Percentiles rank a stretch among this genome's conserved stretches.
phyloP scores from a whole-genome alignment of 2,113 vertebrate species.

The Myiagra hebetior region DNA sequence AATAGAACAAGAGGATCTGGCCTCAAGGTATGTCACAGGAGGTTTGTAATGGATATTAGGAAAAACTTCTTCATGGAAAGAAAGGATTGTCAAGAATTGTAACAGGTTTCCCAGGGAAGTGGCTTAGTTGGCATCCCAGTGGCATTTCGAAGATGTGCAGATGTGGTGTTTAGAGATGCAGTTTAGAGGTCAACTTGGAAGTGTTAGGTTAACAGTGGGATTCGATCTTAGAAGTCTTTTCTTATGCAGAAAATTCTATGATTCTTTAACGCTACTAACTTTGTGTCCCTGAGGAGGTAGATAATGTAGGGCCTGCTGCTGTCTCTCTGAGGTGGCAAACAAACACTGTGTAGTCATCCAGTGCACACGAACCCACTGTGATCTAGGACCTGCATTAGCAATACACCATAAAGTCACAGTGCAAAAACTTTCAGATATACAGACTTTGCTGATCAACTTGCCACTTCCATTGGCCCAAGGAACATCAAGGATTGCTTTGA shows the following conservation, averaged over 20 bases:
- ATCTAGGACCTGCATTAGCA: not conserved
- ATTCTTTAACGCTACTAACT: not conserved
- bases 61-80: not conserved
- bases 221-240: not conserved
- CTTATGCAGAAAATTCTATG: not conserved
- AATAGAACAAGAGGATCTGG: not conserved
- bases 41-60: not conserved
- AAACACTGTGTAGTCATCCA: not conserved
- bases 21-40: not conserved
- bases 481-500: not conserved
- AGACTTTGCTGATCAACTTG: not conserved
- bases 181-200: not conserved
- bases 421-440: not conserved
- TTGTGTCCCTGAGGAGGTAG: not conserved
- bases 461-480: not conserved
- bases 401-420: not conserved
- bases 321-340: not conserved
- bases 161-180: rapidly evolving
- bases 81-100: not conserved
- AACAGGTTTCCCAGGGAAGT: not conserved
- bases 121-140: rapidly evolving
- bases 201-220: not conserved
- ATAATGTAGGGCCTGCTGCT: rapidly evolving
- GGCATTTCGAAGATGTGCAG: not conserved
- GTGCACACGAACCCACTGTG: not conserved